Conservation (phyloP, 2,888 invertebrate genomes). For the Lacanobia oleracea region DNA sequence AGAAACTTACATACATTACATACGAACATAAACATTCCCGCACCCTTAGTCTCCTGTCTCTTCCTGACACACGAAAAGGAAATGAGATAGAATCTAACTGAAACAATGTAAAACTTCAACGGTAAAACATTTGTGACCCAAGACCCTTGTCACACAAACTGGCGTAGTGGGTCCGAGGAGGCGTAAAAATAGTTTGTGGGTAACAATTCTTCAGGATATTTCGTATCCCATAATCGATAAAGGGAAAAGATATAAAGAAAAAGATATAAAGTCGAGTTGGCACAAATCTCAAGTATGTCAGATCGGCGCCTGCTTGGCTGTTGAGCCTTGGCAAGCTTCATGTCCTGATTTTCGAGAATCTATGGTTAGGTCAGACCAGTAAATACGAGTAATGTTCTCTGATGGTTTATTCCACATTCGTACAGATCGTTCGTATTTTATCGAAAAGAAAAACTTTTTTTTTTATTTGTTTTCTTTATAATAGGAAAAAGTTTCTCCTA, state of each 20-base stretch:
- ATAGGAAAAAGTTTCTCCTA: too few relatives aligned
- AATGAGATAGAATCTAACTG: slow-evolving; percentile 20
- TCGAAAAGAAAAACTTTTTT: background rate
- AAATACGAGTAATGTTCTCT: slow-evolving; percentile 38
- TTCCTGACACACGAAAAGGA: background rate
- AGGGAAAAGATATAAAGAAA: slow-evolving; percentile 63
- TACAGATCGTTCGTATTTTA: slow-evolving; percentile 4
- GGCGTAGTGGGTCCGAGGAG: slow-evolving; percentile 19
- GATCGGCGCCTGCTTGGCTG: slow-evolving; percentile 77
- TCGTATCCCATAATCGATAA: slow-evolving; percentile 61
- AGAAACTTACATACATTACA: slow-evolving; percentile 38
- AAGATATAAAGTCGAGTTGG: slow-evolving; percentile 74
- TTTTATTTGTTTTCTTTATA: background rate
- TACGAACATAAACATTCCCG: slow-evolving; percentile 35
- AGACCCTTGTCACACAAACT: slow-evolving; percentile 57
- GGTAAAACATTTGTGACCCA: slow-evolving; percentile 48
- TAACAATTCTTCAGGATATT: slow-evolving; percentile 44
- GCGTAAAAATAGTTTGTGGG: slow-evolving; percentile 58
- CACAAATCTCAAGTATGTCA: slow-evolving; percentile 78
- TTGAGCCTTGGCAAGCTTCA: slow-evolving; percentile 73
- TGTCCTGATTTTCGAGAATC: slow-evolving; percentile 72
- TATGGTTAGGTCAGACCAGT: slow-evolving; percentile 55
- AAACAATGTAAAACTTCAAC: slow-evolving; percentile 56
- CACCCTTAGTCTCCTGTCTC: slow-evolving; percentile 33
- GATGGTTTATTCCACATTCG: slow-evolving; percentile 33